These are phyloP conservation scores for Galago senegalensis DNA, from an alignment of 2,797 vertebrate genomes.

Conservation along the genomic window DNA sequence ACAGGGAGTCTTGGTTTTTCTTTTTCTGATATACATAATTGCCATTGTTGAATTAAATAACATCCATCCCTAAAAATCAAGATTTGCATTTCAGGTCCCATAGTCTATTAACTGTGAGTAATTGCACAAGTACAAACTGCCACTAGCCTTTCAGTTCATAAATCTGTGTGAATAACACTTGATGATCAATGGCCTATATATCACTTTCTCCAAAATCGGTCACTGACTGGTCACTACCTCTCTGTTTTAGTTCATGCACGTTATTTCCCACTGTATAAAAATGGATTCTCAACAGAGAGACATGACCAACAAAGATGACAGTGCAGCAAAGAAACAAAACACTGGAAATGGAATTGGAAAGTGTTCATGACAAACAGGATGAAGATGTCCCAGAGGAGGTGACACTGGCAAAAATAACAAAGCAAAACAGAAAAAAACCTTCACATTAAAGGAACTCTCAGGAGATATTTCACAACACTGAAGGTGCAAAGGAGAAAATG, in stretches of 20 bases:
- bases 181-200: not conserved
- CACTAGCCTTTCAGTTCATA: not conserved
- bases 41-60: conserved; percentile 18
- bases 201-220: conserved; percentile 6
- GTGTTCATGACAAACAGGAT: not conserved
- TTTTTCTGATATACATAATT: not conserved
- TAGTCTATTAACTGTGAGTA: not conserved
- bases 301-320: conserved; percentile 1
- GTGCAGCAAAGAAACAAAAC: conserved; percentile 22
- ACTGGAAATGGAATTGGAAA: conserved; percentile 33
- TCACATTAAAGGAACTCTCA: conserved; percentile 6
- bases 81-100: not conserved
- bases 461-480: conserved; percentile 13
- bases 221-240: not conserved
- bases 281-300: not conserved
- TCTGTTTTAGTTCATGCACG: conserved; percentile 10
- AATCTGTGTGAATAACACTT: not conserved
- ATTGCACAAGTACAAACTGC: not conserved
- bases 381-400: not conserved
- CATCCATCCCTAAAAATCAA: not conserved
- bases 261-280: conserved; percentile 40
- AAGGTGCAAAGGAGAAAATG: not conserved
- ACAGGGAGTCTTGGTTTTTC: not conserved
- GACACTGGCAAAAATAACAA: not conserved
- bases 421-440: not conserved